These are phyloP conservation scores for Crocodylus rhombifer DNA, from an alignment of 2,797 vertebrate genomes.

Conservation along the genomic window DNA sequence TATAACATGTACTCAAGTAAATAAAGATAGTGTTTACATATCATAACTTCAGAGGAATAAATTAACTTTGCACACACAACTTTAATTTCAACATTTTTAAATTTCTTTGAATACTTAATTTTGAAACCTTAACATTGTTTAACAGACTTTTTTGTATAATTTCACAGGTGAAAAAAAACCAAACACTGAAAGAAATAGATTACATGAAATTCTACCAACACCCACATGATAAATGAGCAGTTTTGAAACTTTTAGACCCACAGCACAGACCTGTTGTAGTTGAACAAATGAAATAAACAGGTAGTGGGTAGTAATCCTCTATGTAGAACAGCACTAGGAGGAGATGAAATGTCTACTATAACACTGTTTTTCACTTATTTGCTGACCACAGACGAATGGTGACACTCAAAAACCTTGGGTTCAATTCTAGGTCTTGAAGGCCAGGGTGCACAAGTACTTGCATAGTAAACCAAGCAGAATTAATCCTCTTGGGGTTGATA, in stretches of 20 bases:
- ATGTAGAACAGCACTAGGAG: not conserved
- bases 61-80: not conserved
- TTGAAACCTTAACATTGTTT: not conserved
- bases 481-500: not conserved
- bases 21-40: no score
- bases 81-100: not conserved
- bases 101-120: not conserved
- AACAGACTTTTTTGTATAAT: not conserved
- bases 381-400: not conserved
- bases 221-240: not conserved
- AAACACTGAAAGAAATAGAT: no score
- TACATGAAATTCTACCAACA: not conserved
- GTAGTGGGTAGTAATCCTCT: not conserved
- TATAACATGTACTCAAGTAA: no score
- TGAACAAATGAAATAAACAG: not conserved
- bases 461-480: not conserved
- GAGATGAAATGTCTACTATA: not conserved
- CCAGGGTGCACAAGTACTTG: not conserved
- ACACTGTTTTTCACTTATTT: not conserved
- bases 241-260: not conserved
- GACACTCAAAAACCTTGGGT: not conserved
- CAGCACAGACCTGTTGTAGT: not conserved
- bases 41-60: not conserved
- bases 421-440: not conserved
- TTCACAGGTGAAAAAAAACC: not conserved